Conservation (phyloP, 2,797 vertebrate species). For the Orestias chungarensis region DNA sequence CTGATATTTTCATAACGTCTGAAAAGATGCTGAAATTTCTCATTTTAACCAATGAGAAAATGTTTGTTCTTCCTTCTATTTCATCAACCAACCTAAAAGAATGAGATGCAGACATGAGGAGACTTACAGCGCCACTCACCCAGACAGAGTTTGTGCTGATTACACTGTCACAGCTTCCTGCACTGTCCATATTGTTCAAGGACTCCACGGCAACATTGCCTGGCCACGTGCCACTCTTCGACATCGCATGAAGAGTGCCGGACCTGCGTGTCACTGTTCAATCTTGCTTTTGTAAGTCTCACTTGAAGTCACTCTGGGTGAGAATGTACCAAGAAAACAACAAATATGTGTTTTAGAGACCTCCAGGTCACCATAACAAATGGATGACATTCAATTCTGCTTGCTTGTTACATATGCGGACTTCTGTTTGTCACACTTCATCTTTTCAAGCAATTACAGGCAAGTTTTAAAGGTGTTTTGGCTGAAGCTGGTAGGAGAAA, state of each 20-base stretch:
- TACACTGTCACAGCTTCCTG: slow-evolving; percentile 88
- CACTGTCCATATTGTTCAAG: slow-evolving; percentile 74
- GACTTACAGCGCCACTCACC: slow-evolving; percentile 68
- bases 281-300: slow-evolving; percentile 24
- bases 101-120: slow-evolving; percentile 1
- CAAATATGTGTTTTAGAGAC: not conserved
- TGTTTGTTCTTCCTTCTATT: slow-evolving; percentile 16
- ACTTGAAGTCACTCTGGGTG: slow-evolving; percentile 6
- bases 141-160: slow-evolving; percentile 83
- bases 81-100: not conserved
- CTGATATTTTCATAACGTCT: not conserved
- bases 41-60: not conserved
- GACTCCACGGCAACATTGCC: slow-evolving; percentile 80
- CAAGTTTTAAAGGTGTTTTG: not conserved
- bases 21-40: not conserved
- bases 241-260: slow-evolving; percentile 79
- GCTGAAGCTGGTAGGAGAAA: not conserved
- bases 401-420: not conserved
- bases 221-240: slow-evolving; percentile 83
- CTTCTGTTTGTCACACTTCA: not conserved
- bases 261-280: slow-evolving; percentile 24
- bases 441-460: too few relatives aligned
- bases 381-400: not conserved
- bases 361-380: not conserved
- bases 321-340: not conserved